Conservation (phyloP, 2,888 invertebrate species). For the Exephanes ischioxanthus region DNA sequence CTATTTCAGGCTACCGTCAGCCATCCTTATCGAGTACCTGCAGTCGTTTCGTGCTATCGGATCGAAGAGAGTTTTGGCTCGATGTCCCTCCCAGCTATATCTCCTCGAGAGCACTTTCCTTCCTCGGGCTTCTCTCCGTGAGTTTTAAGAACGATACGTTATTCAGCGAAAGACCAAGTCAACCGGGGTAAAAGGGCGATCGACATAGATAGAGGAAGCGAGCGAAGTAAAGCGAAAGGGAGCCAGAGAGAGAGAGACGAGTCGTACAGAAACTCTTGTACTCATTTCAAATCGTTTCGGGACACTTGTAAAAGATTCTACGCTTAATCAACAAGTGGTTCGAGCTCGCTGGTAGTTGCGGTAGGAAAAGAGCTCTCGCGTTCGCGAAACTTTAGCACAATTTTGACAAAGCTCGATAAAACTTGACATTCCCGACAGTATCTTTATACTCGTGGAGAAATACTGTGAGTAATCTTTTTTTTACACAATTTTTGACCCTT, state of each 20-base stretch:
- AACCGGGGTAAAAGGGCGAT: constrained; percentile 42
- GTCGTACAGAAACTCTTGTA: constrained; percentile 47
- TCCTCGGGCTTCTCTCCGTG: constrained; percentile 11
- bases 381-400: constrained; percentile 8
- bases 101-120: constrained; percentile 54
- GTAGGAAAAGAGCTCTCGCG: constrained; percentile 11
- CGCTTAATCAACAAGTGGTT: constrained; percentile 65
- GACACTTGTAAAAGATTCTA: constrained; percentile 54
- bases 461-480: neutral
- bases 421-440: neutral
- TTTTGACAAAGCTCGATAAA: neutral
- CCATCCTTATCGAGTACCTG: constrained; percentile 54
- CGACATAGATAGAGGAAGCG: constrained; percentile 25
- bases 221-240: constrained; percentile 8
- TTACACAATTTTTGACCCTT: too few species aligned
- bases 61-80: constrained; percentile 46
- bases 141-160: constrained; percentile 60
- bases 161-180: constrained; percentile 52
- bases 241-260: constrained; percentile 14
- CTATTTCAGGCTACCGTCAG: constrained; percentile 42
- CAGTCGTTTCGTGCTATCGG: constrained; percentile 48
- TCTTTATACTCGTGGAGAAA: neutral
- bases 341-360: constrained; percentile 21
- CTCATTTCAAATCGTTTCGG: constrained; percentile 66
- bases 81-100: constrained; percentile 41